Percentiles rank a stretch among this genome's conserved stretches.
These are phyloP conservation scores for Mesorhabditis spiculigera DNA, from an alignment of 2,888 invertebrate genomes.

Conservation along the genomic window DNA sequence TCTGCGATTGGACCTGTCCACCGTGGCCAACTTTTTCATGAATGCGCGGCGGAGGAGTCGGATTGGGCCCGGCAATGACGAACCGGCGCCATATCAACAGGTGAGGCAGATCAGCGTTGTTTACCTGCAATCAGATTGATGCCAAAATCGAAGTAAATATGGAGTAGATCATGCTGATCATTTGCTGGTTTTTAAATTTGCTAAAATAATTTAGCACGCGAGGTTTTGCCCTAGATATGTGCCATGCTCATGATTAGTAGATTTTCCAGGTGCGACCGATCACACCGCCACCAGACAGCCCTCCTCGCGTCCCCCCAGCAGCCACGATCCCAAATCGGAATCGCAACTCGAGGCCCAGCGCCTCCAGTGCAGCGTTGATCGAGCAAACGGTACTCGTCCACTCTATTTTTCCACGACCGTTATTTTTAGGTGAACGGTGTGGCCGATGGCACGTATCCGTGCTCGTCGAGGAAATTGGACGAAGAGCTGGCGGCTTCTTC, in stretches of 20 bases:
- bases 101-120: conserved; percentile 11
- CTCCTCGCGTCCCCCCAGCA: conserved; percentile 13
- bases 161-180: background rate
- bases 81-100: conserved; percentile 42
- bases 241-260: background rate
- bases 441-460: conserved; percentile 12
- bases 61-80: conserved; percentile 29
- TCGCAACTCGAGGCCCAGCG: conserved; percentile 14
- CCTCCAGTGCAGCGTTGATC: background rate
- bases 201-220: background rate
- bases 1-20: conserved; percentile 52
- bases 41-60: conserved; percentile 83
- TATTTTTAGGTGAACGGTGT: conserved; percentile 10
- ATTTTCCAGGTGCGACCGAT: conserved; percentile 22
- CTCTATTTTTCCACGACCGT: background rate
- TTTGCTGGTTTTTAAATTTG: background rate
- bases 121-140: too few species aligned
- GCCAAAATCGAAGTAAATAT: background rate
- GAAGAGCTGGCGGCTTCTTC: background rate
- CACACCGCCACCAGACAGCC: conserved; percentile 26
- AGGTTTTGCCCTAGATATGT: background rate
- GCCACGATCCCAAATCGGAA: background rate
- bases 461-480: conserved; percentile 8
- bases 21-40: conserved; percentile 95
- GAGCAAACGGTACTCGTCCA: background rate